Evolutionary conservation across 1,140 invertebrate species (phyloP).

Genomic region (Zaprionus davidi): DNA sequence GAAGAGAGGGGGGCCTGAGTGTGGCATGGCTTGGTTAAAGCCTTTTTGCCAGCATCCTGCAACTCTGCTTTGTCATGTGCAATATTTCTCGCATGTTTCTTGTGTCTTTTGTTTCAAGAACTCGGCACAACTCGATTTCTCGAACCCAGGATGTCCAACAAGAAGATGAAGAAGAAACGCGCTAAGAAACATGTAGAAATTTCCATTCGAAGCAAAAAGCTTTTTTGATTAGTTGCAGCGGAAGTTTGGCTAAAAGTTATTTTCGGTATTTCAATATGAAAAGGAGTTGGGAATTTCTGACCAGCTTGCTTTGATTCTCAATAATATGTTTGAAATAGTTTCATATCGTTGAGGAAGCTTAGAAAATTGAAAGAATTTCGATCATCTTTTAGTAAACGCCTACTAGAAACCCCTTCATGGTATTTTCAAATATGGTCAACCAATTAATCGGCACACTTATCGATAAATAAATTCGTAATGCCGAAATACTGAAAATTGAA

Average conservation of each 20-base stretch:
- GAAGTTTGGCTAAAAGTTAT: conserved; percentile 27
- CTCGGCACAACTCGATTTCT: conserved; percentile 11
- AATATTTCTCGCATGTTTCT: conserved; percentile 58
- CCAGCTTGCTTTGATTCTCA: not conserved
- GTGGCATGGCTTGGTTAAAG: conserved; percentile 40
- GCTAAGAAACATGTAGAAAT: conserved; percentile 1
- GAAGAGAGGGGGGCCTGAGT: not conserved
- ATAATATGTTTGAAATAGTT: not conserved
- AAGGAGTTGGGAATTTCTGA: not conserved
- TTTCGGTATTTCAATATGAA: not conserved
- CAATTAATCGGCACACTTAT: not conserved
- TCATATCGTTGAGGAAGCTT: not conserved
- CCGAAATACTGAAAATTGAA: not conserved
- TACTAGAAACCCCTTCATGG: not conserved
- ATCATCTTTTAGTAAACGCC: not conserved
- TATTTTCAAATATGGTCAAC: not conserved
- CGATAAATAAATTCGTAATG: not conserved
- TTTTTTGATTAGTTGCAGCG: conserved; percentile 33
- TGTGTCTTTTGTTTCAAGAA: conserved; percentile 65
- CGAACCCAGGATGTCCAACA: not conserved
- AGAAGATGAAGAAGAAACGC: not conserved
- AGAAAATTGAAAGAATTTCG: not conserved
- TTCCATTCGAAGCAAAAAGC: conserved; percentile 30
- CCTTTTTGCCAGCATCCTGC: conserved; percentile 66
- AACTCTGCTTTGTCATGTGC: conserved; percentile 77